Conservation (phyloP, 2,888 invertebrate species). For the Dichetophora obliterata region DNA sequence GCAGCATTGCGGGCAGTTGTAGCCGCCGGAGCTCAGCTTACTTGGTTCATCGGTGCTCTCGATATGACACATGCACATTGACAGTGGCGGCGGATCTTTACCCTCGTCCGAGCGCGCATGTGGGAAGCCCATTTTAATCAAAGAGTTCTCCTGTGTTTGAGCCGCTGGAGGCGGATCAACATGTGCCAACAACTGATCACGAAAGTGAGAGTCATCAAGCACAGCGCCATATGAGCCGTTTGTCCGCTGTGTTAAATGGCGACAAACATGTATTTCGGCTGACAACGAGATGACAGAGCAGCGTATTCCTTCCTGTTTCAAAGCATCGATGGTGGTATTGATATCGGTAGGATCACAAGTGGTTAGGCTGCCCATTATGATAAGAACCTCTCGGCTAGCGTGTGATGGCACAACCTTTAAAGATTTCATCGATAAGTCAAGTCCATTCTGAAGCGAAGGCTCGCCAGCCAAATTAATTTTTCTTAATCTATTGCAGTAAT, state of each 20-base stretch:
- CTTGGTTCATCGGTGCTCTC: constrained; percentile 79
- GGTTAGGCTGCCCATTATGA: constrained; percentile 93
- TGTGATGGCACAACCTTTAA: constrained; percentile 92
- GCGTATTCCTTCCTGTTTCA: constrained; percentile 86
- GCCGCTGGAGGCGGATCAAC: constrained; percentile 82
- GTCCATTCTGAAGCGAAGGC: constrained; percentile 95
- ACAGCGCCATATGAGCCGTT: constrained; percentile 89
- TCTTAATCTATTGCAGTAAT: constrained; percentile 69
- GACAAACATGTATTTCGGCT: constrained; percentile 94
- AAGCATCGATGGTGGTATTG: constrained; percentile 79
- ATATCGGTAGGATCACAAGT: constrained; percentile 98
- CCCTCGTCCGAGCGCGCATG: constrained; percentile 77
- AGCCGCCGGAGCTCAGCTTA: constrained; percentile 82
- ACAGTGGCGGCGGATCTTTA: constrained; percentile 79
- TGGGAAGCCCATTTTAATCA: constrained; percentile 98
- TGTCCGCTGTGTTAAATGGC: constrained; percentile 86
- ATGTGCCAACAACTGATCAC: constrained; percentile 76
- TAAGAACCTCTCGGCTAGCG: constrained; percentile 92
- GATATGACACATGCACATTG: constrained; percentile 94
- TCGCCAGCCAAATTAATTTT: constrained; percentile 86
- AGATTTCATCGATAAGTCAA: constrained; percentile 88
- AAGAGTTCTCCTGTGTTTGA: constrained; percentile 78
- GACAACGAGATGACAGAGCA: constrained; percentile 96
- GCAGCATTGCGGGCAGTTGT: constrained; percentile 94
- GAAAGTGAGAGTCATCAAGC: constrained; percentile 84